phyloP scores from a whole-genome alignment of 2,113 vertebrate genomes.

The Charadrius vociferus region DNA sequence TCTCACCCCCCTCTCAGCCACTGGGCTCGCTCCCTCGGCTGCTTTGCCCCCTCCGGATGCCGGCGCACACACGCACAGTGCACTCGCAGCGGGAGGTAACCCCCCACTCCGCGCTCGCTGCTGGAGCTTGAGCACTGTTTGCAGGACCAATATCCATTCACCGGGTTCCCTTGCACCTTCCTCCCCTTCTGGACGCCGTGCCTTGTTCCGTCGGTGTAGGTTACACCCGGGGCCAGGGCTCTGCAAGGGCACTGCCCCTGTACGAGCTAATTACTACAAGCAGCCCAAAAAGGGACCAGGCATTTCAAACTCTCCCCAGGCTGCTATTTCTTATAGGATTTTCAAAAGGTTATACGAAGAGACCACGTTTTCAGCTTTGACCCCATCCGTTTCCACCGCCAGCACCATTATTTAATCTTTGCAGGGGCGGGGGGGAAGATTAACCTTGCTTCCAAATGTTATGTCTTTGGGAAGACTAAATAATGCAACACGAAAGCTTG shows the following conservation, averaged over 20 bases:
- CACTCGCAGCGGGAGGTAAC: rapidly evolving
- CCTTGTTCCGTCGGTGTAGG: neutral
- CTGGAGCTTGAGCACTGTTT: neutral
- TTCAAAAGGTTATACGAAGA: neutral
- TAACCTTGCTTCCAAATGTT: neutral
- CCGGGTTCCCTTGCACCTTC: neutral
- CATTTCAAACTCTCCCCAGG: neutral
- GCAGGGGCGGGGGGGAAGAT: neutral
- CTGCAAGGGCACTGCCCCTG: neutral
- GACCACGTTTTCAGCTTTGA: neutral
- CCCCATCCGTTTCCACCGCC: neutral
- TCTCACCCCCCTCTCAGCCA: neutral
- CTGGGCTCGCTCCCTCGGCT: rapidly evolving
- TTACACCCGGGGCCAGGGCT: neutral
- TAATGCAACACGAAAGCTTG: neutral
- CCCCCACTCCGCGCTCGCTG: neutral
- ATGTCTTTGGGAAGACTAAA: neutral
- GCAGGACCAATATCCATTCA: neutral
- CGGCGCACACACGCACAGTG: rapidly evolving
- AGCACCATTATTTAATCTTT: neutral
- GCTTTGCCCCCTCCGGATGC: neutral
- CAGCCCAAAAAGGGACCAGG: neutral
- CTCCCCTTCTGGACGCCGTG: neutral
- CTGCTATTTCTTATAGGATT: neutral
- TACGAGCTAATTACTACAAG: neutral